A percentile compares a stretch with the other conserved stretches of the same genome.
Conservation (phyloP, 2,113 vertebrate genomes). For the Pithys albifrons region DNA sequence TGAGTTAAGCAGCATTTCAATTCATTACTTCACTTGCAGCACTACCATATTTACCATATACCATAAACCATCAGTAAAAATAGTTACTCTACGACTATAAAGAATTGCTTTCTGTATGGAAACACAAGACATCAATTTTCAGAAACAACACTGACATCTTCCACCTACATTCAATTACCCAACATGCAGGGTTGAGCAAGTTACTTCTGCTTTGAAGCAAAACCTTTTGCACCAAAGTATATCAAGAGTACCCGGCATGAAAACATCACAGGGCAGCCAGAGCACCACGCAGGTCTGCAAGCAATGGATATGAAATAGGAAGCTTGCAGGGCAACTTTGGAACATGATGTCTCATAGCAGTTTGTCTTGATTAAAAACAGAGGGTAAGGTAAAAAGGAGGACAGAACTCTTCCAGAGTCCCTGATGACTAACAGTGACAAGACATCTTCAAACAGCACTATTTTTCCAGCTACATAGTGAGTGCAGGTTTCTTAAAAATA, state of each 20-base stretch:
- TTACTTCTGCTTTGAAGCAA: not conserved
- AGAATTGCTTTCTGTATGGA: not conserved
- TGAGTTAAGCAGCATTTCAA: not conserved
- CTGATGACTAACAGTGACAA: not conserved
- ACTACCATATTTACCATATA: not conserved
- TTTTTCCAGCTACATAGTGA: not conserved
- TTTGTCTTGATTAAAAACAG: constrained; percentile 5
- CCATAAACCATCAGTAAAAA: not conserved
- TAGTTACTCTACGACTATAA: not conserved
- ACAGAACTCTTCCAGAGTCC: not conserved
- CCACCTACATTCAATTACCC: not conserved
- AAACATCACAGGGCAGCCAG: not conserved
- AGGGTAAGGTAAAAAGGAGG: not conserved
- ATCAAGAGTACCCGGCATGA: not conserved
- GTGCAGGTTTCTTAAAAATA: not conserved
- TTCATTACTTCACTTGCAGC: not conserved
- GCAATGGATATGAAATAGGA: not conserved
- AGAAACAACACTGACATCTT: not conserved
- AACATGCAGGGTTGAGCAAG: accelerated
- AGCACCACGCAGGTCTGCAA: not conserved
- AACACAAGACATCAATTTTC: not conserved
- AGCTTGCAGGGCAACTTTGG: not conserved
- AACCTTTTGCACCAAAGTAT: not conserved
- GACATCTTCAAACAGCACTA: not conserved
- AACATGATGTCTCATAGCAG: not conserved